A percentile compares a stretch with the other conserved stretches of the same genome.
Evolutionary conservation across 2,888 invertebrate genomes (phyloP).

Genomic region (Drosophila neotestacea): DNA sequence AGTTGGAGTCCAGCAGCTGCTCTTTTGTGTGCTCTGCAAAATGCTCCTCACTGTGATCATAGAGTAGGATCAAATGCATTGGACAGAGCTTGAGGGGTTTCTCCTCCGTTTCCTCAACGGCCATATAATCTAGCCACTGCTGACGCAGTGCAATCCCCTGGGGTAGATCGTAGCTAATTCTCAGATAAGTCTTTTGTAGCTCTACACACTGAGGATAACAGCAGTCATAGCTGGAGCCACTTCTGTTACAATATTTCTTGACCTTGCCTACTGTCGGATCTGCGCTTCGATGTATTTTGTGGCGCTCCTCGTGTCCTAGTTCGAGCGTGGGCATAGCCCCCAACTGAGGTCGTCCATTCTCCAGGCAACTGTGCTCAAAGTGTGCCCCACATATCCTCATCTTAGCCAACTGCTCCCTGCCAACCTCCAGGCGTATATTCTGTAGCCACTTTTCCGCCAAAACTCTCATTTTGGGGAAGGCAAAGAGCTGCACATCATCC

Average conservation of each 20-base stretch:
- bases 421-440: slow-evolving; percentile 57
- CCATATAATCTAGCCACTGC: slow-evolving; percentile 53
- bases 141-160: slow-evolving; percentile 34
- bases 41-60: slow-evolving; percentile 51
- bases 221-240: slow-evolving; percentile 40
- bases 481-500: slow-evolving; percentile 42
- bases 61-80: slow-evolving; percentile 66
- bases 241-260: slow-evolving; percentile 29
- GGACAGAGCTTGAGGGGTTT: slow-evolving; percentile 57
- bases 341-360: slow-evolving; percentile 36
- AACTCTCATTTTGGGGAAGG: slow-evolving; percentile 54
- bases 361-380: slow-evolving; percentile 58
- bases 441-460: slow-evolving; percentile 68
- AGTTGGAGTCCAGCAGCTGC: slow-evolving; percentile 36
- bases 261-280: not conserved
- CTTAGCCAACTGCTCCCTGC: slow-evolving; percentile 23
- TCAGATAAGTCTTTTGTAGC: slow-evolving; percentile 42
- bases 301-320: slow-evolving; percentile 60
- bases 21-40: slow-evolving; percentile 34
- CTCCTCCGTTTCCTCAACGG: slow-evolving; percentile 8
- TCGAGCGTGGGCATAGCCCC: slow-evolving; percentile 71
- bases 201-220: slow-evolving; percentile 68
- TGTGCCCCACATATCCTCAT: slow-evolving; percentile 66
- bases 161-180: slow-evolving; percentile 59
- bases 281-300: slow-evolving; percentile 32